These are phyloP conservation scores for Oriolus oriolus DNA, from an alignment of 2,113 vertebrate species.

Conservation along the genomic window DNA sequence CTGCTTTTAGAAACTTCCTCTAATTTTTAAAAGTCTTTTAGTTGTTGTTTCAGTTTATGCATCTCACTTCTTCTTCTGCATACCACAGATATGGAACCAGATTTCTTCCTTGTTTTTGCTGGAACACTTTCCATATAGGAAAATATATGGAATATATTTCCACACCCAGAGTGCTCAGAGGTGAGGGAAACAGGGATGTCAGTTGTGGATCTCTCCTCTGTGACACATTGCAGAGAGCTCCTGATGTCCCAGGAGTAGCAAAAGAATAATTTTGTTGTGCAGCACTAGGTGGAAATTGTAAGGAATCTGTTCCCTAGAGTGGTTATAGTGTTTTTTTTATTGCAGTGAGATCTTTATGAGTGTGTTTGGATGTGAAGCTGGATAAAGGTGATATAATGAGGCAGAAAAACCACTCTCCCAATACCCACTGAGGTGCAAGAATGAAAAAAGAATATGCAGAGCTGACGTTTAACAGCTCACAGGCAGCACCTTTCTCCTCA, in stretches of 20 bases:
- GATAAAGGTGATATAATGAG: neutral
- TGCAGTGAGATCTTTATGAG: neutral
- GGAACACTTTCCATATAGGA: neutral
- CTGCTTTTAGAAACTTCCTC: neutral
- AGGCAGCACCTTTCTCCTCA: neutral
- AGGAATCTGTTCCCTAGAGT: neutral
- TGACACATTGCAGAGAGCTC: neutral
- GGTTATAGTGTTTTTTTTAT: neutral
- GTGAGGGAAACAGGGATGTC: neutral
- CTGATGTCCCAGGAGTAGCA: neutral
- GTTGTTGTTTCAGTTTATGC: neutral
- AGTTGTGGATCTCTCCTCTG: neutral
- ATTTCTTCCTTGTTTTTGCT: neutral
- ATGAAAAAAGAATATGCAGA: neutral
- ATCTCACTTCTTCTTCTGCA: neutral
- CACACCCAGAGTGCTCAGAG: neutral
- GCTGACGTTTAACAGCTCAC: neutral
- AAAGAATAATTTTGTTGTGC: neutral
- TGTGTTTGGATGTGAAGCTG: neutral
- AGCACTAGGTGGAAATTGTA: neutral
- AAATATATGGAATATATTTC: fast-evolving
- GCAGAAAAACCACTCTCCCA: neutral
- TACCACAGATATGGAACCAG: neutral
- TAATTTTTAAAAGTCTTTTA: neutral
- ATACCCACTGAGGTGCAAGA: neutral